Base-by-base conservation (phyloP, 2,888 invertebrate genomes). In the Acleris laterana region DNA sequence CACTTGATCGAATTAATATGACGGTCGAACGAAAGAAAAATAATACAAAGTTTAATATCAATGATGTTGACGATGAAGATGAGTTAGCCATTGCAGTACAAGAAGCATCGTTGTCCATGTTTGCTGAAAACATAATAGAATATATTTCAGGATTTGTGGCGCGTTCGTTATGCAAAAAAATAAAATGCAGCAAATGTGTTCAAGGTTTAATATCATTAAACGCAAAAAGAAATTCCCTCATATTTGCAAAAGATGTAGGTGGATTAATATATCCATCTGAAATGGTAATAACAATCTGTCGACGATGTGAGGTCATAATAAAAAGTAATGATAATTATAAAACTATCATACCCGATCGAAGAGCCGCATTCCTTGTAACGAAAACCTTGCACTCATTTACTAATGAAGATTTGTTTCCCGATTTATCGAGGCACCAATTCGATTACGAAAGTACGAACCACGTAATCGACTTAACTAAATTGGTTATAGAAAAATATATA, bases 111-210 rank as follows among this genome's bases (percentile, higher is more conserved):
- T 17, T 57, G 57, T 46, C 57, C 5, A 9, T 57, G 25, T 57
- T 57, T 48, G 57, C 57, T 25, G 57, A 57, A 46, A 57, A 25
- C n/a, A 46, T 57, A 22, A 57, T 57, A 5, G 57, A 57, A 57
- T 57, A 46, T 17, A 56, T 56, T 44, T 42, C 55, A n/a, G 57
- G 57, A 25, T 57, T 56, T 42, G 57, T 57, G 25, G 57, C 13
- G 20, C 5, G 11, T n/a, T 57, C 44, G n/a, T 46, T 57, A n/a
- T 19, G 5, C 9, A 42, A 42, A 42, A 55, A 11, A 55, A 55
- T 55, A 16, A 55, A 55, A 55, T 55, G 55, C 55, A 55, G 42
- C 42, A 55, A 55, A 55, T 55, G 55, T 55, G 17, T 55, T 55
- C 20, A 55, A 42, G 55, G 42, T 11, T 42, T 55, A 20, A 42